phyloP scores from a whole-genome alignment of 2,888 invertebrate genomes.

The Ormyrus labotus region DNA sequence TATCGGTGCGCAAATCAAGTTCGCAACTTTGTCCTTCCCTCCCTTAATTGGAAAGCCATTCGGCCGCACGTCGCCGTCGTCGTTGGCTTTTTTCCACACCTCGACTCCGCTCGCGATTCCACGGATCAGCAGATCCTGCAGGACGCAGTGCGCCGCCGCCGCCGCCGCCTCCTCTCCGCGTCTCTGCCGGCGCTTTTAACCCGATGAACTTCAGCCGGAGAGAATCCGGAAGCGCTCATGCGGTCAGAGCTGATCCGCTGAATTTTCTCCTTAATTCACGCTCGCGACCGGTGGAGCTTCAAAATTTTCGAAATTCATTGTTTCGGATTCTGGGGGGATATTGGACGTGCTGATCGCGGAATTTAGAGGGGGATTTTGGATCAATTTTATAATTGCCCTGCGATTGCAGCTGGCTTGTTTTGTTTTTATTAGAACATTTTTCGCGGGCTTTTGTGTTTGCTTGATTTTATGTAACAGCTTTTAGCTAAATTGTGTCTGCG shows the following conservation, averaged over 20 bases:
- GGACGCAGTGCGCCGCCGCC: background rate
- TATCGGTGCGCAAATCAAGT: background rate
- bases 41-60: constrained; percentile 24
- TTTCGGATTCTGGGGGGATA: too few relatives aligned
- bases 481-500: too few relatives aligned
- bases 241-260: background rate
- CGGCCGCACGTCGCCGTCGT: background rate
- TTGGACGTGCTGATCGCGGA: too few relatives aligned
- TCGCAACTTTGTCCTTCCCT: background rate
- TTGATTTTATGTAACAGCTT: too few relatives aligned
- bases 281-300: too few relatives aligned
- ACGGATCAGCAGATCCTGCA: constrained; percentile 27
- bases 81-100: background rate
- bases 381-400: too few relatives aligned
- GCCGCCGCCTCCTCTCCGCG: background rate
- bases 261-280: too few relatives aligned
- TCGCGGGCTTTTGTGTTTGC: too few relatives aligned
- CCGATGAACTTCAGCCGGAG: constrained; percentile 23
- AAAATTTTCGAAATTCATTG: too few relatives aligned
- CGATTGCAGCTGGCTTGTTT: too few relatives aligned
- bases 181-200: constrained; percentile 7
- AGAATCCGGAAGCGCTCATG: constrained; percentile 1
- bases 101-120: constrained; percentile 15
- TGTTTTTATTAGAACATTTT: too few relatives aligned
- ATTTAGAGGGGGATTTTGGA: too few relatives aligned